Conservation (phyloP, 1,140 invertebrate genomes). For the Brachionus manjavacas region DNA sequence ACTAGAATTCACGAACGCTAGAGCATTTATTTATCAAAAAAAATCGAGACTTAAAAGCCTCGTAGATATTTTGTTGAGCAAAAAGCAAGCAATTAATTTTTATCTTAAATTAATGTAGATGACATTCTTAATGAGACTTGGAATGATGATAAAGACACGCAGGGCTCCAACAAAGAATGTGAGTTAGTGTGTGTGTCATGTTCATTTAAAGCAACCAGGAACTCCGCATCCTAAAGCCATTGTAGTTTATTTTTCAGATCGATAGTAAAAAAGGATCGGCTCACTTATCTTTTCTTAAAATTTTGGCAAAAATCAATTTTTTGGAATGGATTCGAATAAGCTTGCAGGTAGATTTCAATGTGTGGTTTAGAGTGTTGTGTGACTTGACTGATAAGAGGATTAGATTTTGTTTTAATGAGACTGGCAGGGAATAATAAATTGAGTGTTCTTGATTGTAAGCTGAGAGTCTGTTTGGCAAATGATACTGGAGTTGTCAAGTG, state of each 20-base stretch:
- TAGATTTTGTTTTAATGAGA: neutral
- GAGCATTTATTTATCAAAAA: neutral
- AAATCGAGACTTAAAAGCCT: neutral
- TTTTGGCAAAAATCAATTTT: neutral
- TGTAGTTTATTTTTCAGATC: neutral
- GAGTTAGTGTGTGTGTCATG: neutral
- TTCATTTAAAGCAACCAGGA: neutral
- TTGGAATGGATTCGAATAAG: neutral
- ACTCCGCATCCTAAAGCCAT: neutral
- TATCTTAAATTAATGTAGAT: neutral
- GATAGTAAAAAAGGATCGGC: neutral
- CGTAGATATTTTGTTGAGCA: neutral
- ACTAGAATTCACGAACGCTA: neutral
- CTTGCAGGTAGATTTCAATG: neutral
- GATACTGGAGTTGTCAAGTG: neutral
- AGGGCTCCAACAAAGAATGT: neutral
- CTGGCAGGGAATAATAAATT: neutral
- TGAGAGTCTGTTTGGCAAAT: neutral
- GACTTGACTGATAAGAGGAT: neutral
- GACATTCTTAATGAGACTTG: neutral
- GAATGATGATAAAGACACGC: neutral
- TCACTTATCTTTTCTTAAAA: neutral
- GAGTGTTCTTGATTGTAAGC: neutral
- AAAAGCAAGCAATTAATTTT: neutral
- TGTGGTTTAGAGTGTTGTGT: neutral